phyloP scores from a whole-genome alignment of 1,140 invertebrate genomes.

The Dreissena rostriformis region DNA sequence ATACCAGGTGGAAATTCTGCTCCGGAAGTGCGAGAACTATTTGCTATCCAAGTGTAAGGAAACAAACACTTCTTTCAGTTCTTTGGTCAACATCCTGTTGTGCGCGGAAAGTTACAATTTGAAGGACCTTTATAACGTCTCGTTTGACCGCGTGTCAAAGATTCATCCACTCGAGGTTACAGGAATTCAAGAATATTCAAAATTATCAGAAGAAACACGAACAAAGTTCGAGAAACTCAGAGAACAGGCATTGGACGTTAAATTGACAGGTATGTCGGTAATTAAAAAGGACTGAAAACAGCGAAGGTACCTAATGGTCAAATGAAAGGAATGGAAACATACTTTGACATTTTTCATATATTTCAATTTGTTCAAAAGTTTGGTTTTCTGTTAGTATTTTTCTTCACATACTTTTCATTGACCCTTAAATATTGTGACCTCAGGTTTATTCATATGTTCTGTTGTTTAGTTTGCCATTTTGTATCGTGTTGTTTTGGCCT shows the following conservation, averaged over 20 bases:
- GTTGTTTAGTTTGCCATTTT: too few species aligned
- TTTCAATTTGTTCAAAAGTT: too few species aligned
- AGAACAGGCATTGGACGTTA: slow-evolving; percentile 40
- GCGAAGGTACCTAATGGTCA: too few species aligned
- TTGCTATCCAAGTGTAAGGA: slow-evolving; percentile 45
- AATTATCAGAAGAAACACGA: slow-evolving; percentile 39
- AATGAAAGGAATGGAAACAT: too few species aligned
- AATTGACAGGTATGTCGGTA: slow-evolving; percentile 28
- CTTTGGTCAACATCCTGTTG: slow-evolving; percentile 48
- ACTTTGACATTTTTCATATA: too few species aligned
- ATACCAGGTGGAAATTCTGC: slow-evolving; percentile 55
- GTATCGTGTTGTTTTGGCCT: too few species aligned
- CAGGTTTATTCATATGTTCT: too few species aligned
- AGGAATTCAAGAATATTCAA: slow-evolving; percentile 30
- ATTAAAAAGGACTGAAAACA: too few species aligned
- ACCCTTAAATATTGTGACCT: too few species aligned
- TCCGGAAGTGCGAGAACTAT: slow-evolving; percentile 46
- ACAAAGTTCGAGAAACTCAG: slow-evolving; percentile 16
- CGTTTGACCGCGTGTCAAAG: slow-evolving; percentile 49
- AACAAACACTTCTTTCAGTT: slow-evolving; percentile 21
- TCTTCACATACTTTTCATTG: too few species aligned
- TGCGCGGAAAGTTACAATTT: slow-evolving; percentile 47
- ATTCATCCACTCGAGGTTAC: slow-evolving; percentile 31
- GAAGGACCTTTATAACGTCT: slow-evolving; percentile 35
- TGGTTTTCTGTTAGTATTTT: too few species aligned